Evolutionary conservation across 2,797 vertebrate genomes (phyloP), one percentile per base, ranked within the genome.

Genomic region (Paramormyrops hopkinsi): DNA sequence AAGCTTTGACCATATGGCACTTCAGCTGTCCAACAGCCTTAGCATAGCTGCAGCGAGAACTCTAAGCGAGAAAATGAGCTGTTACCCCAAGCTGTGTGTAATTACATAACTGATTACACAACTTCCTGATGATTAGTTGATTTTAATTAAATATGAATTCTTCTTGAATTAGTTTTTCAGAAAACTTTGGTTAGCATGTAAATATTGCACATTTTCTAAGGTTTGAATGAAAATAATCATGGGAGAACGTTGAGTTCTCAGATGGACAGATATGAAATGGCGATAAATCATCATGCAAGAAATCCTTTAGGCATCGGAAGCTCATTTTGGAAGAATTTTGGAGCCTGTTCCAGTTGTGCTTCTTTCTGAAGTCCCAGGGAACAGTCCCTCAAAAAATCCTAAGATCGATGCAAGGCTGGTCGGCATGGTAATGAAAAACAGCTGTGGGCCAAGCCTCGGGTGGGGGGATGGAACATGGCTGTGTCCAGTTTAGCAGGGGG

Each of bases 351-450:
- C 90, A 92, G 88, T 90, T 90, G 87, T 53, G 56, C 89, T 89
- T 51, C 37, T 50, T 41, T 62, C 87, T 53, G 44, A 86, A 41
- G 69, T 53, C 56, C n/a, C 88, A 65, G 37, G 9, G 25, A 86
- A 62, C 3, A 48, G 48, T 79, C 59, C 37, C 48, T 85, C 19
- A 7, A 19, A 44, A 91, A 87, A 91, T 91, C 87, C 89, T 79
- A 90, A 88, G 85, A 84, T 88, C 84, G 87, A 56, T 29, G 84
- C 22, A 37, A 65, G 88, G 82, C 89, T 91, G 89, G 91, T 90
- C 88, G 86, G 69, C 84, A 88, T 89, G 85, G 88, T 90, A 92
- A 93, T 91, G 29, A 88, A 85, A 91, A 90, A 90, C 92, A 92
- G 91, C 90, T 92, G 91, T 89, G 90, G 25, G 90, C 53, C n/a